Percentiles rank a stretch among this genome's conserved stretches.
Evolutionary conservation across 2,797 vertebrate species (phyloP).

Genomic region (Pithecia hirsuta): DNA sequence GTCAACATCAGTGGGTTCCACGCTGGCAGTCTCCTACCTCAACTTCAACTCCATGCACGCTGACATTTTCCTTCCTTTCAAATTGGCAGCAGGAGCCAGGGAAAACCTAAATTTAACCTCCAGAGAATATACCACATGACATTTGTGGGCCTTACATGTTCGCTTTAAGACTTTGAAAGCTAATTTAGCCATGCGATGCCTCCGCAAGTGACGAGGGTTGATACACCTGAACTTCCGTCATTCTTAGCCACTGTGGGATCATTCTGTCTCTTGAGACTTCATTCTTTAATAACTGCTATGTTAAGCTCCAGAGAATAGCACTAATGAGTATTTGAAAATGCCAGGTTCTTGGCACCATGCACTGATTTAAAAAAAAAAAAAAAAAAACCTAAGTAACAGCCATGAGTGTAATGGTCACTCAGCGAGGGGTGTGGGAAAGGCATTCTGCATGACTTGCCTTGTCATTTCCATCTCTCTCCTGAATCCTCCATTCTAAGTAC

Average conservation of each 20-base stretch:
- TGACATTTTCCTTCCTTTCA: constrained; percentile 86
- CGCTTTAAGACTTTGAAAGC: constrained; percentile 85
- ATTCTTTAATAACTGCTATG: constrained; percentile 83
- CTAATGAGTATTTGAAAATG: constrained; percentile 88
- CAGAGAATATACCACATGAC: constrained; percentile 84
- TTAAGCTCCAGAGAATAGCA: constrained; percentile 79
- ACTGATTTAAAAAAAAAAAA: constrained; percentile 42
- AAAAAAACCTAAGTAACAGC: constrained; percentile 63
- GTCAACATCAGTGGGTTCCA: constrained; percentile 78
- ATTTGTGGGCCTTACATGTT: constrained; percentile 83
- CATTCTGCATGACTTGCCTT: constrained; percentile 50
- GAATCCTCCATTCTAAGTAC: constrained; percentile 51
- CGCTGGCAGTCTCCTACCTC: constrained; percentile 77
- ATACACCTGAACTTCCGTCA: constrained; percentile 84
- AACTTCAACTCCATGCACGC: constrained; percentile 70
- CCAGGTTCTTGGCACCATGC: constrained; percentile 71
- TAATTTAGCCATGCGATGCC: constrained; percentile 85
- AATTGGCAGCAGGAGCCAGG: constrained; percentile 83
- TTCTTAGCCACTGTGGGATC: constrained; percentile 80
- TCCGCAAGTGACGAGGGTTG: constrained; percentile 79
- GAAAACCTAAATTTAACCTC: constrained; percentile 88
- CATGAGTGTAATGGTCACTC: constrained; percentile 68
- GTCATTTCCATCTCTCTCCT: constrained; percentile 44
- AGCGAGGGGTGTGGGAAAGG: constrained; percentile 14
- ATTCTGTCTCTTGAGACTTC: constrained; percentile 76